Conservation (phyloP, 2,113 vertebrate species). For the Scopus umbretta region DNA sequence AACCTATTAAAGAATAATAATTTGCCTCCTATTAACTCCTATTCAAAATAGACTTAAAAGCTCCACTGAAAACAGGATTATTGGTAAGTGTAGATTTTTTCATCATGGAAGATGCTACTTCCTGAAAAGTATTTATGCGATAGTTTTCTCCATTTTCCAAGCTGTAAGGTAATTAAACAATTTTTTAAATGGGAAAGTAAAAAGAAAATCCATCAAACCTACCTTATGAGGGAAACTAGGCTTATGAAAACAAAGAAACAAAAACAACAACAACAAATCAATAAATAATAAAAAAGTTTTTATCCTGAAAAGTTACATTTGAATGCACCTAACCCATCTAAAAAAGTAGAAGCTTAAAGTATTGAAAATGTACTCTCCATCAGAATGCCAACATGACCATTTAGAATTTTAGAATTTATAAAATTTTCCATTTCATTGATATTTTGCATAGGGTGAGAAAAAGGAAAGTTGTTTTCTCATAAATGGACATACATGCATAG, state of each 20-base stretch:
- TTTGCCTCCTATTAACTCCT: background rate
- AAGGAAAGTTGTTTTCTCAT: background rate
- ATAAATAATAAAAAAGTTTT: no score
- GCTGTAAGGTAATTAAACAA: accelerated
- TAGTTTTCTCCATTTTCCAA: background rate
- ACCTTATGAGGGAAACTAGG: background rate
- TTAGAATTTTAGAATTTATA: background rate
- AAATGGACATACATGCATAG: background rate
- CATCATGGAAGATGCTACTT: background rate
- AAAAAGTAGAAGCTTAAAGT: background rate
- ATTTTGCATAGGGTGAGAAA: background rate
- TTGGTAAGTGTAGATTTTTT: background rate
- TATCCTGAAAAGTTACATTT: background rate
- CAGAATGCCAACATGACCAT: background rate
- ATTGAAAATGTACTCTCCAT: background rate
- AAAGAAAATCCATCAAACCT: background rate
- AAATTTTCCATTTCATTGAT: background rate
- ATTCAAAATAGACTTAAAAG: background rate
- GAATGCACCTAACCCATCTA: background rate
- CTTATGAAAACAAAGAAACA: background rate
- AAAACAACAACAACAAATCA: background rate
- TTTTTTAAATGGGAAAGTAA: background rate
- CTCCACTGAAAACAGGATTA: background rate
- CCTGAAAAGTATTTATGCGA: background rate
- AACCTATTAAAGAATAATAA: background rate